Evolutionary conservation across 2,888 invertebrate species (phyloP).

Genomic region (Ligdia adustata): DNA sequence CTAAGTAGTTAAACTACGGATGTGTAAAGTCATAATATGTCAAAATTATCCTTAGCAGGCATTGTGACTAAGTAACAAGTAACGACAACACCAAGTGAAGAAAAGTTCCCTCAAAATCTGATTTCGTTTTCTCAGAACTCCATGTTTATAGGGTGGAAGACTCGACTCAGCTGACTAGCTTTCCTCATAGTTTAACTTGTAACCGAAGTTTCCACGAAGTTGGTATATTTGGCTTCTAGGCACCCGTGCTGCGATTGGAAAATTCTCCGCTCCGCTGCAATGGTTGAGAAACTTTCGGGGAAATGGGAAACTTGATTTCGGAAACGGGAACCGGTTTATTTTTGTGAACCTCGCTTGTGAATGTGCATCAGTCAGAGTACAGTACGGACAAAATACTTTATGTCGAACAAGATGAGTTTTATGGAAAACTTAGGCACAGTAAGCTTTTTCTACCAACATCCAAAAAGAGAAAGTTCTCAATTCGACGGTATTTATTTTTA

Average conservation of each 20-base stretch:
- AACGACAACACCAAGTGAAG: too few relatives aligned
- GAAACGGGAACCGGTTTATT: slow-evolving; percentile 17
- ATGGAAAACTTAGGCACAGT: too few relatives aligned
- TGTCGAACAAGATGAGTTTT: too few relatives aligned
- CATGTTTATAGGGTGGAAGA: slow-evolving; percentile 14
- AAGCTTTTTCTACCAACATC: too few relatives aligned
- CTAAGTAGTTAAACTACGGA: too few relatives aligned
- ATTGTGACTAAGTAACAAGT: too few relatives aligned
- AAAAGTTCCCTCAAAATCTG: slow-evolving; percentile 11
- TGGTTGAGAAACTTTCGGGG: slow-evolving; percentile 5
- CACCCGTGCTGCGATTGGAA: slow-evolving; percentile 27
- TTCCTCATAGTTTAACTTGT: slow-evolving; percentile 27
- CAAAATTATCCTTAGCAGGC: too few relatives aligned
- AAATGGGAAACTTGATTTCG: slow-evolving; percentile 14
- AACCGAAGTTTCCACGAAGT: slow-evolving; percentile 26
- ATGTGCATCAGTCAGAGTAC: background rate
- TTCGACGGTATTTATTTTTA: too few relatives aligned
- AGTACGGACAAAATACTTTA: background rate
- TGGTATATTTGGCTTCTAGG: slow-evolving; percentile 28
- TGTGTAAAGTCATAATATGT: too few relatives aligned
- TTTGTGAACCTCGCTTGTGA: slow-evolving; percentile 1
- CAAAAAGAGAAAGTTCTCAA: too few relatives aligned
- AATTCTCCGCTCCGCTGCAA: slow-evolving; percentile 28
- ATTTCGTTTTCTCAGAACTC: slow-evolving; percentile 18
- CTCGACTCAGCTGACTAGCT: slow-evolving; percentile 18